A percentile compares a stretch with the other conserved stretches of the same genome.
phyloP scores from a whole-genome alignment of 2,888 invertebrate genomes.

The Notodonta dromedarius region DNA sequence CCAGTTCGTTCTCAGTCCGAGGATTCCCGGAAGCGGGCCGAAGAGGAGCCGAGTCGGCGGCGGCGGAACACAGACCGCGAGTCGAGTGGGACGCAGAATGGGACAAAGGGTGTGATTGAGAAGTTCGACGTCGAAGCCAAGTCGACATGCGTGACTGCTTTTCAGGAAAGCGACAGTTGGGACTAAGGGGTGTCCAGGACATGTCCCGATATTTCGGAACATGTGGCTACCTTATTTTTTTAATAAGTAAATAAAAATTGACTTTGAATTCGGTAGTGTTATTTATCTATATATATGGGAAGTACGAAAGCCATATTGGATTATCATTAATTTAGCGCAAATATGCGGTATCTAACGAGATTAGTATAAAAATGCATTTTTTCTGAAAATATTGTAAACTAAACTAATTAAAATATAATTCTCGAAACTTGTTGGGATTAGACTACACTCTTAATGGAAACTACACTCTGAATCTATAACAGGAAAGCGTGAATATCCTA shows the following conservation, averaged over 20 bases:
- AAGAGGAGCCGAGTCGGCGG: slow-evolving; percentile 49
- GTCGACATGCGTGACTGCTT: slow-evolving; percentile 61
- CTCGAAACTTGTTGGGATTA: too few relatives aligned
- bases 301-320: too few relatives aligned
- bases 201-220: neutral
- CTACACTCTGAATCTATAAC: too few relatives aligned
- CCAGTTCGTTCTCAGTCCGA: slow-evolving; percentile 36
- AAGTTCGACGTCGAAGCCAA: slow-evolving; percentile 56
- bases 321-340: too few relatives aligned
- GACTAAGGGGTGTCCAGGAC: slow-evolving; percentile 51
- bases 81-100: slow-evolving; percentile 29
- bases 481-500: too few relatives aligned
- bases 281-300: slow-evolving; percentile 10
- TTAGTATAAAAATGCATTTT: too few relatives aligned
- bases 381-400: too few relatives aligned
- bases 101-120: slow-evolving; percentile 41
- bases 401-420: too few relatives aligned
- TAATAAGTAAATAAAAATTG: slow-evolving; percentile 32
- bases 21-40: slow-evolving; percentile 32
- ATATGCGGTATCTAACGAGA: too few relatives aligned
- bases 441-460: too few relatives aligned
- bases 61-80: slow-evolving; percentile 42
- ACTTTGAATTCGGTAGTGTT: slow-evolving; percentile 28
- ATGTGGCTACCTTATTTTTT: neutral
- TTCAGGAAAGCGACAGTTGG: slow-evolving; percentile 77